phyloP scores from a whole-genome alignment of 2,113 vertebrate genomes.

The Trogon melanurus region DNA sequence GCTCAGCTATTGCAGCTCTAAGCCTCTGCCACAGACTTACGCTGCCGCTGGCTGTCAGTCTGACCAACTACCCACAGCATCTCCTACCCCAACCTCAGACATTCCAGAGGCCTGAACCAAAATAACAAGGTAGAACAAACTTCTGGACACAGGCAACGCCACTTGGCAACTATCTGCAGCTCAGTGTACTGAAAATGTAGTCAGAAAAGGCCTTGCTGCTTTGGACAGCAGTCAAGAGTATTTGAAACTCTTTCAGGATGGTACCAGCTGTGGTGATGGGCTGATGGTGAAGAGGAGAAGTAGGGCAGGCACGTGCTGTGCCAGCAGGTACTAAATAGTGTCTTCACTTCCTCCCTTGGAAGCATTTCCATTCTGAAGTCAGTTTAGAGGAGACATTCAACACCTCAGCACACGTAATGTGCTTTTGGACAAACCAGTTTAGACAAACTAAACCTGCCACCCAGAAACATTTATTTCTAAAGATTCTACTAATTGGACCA shows the following conservation, averaged over 20 bases:
- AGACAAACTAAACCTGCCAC: not conserved
- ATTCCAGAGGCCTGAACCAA: not conserved
- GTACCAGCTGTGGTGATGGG: not conserved
- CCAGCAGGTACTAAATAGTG: not conserved
- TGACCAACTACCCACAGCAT: not conserved
- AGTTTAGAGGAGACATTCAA: not conserved
- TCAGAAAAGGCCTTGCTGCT: not conserved
- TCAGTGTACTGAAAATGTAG: not conserved
- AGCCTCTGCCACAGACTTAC: not conserved
- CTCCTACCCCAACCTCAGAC: not conserved
- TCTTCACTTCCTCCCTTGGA: not conserved
- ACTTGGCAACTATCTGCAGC: not conserved
- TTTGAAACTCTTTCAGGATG: not conserved
- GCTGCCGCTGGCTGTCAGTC: not conserved
- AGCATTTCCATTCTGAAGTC: not conserved
- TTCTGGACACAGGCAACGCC: not conserved
- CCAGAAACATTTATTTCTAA: not conserved
- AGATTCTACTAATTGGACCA: not conserved
- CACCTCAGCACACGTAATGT: accelerated
- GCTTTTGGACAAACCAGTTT: not conserved
- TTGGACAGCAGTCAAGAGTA: not conserved
- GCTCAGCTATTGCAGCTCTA: not conserved
- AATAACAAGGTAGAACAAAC: not conserved
- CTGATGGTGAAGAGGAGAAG: not conserved
- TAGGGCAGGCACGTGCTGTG: not conserved